Evolutionary conservation across 2,888 invertebrate species (phyloP), one percentile per base, ranked within the genome.

Genomic region (Operophtera brumata): DNA sequence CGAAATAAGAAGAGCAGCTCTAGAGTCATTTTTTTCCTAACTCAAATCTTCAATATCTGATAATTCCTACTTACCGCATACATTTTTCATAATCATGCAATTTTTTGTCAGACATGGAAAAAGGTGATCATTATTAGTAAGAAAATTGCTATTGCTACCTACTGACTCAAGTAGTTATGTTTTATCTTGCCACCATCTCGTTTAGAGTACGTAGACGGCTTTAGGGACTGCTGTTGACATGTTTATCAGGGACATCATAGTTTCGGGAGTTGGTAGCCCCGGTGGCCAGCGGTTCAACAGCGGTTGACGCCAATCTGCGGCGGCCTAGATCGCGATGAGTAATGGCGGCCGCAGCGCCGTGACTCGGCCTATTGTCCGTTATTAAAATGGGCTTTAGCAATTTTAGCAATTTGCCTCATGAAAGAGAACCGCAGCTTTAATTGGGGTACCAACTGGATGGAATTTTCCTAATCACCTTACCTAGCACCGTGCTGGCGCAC

Each of bases 261-360:
- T 35, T 4, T 36, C 0, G 3, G 11, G 41, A 41, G 14, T n/a
- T 28, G 47, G 50, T 5, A 54, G 25, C 46, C 37, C 43, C 11
- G 6, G 6, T 6, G 11, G 36, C n/a, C 28, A 13, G 35, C 12
- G 36, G 14, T 11, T 8, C n/a, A 43, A 44, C 40, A 12, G 32
- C n/a, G 45, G 39, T 39, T 9, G 32, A 42, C 47, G 57, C 56
- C 58, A 52, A 44, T 62, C 62, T 49, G 58, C 56, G 48, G 54
- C 58, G 64, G 47, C 64, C 64, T 58, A 59, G 49, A 58, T 61
- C 35, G 26, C 20, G 56, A 53, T 60, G 64, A 64, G 61, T 59
- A 58, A 59, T 56, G 59, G 47, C 41, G 12, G 42, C 1, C 8
- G 7, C 7, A 7, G 30, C 47, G 52, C 49, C 39, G 45, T 44